Base-by-base conservation (phyloP, 2,113 vertebrate genomes). In the Notarius quadriscutis region DNA sequence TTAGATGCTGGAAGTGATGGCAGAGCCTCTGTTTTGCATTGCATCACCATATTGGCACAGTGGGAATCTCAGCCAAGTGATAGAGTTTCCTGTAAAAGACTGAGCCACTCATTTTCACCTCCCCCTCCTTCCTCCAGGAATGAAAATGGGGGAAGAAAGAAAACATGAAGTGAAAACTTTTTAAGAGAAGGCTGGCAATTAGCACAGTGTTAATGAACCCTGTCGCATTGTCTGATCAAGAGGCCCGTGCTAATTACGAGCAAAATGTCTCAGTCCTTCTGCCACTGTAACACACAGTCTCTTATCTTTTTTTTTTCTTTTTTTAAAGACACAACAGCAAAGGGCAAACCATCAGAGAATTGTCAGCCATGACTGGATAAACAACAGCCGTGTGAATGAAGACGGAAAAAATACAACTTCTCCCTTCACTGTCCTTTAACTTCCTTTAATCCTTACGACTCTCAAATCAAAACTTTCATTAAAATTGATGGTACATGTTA, bases 161-260 rank as follows among this genome's bases (percentile, higher is more conserved):
- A 83, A 77, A 86, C 83, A 88, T 83, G 62, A 89, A 90, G 87
- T 78, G 69, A 85, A 91, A 91, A 87, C 83, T 89, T 89, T 89
- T 90, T 87, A 85, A 91, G 90, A 89, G 89, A 88, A 87, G 91
- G 89, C 91, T 91, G 91, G 94, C 94, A 95, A 96, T 95, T 95
- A 95, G 93, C 65, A 82, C 90, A 87, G 91, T 77, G 93, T 93
- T 95, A 96, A 95, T 95, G 94, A 95, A 96, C 94, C 95, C 92
- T 93, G 92, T 92, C 93, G 94, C 95, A 95, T 95, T 95, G 94
- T 95, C 94, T 91, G 92, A 95, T 95, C 95, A 95, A 95, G 94
- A 94, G 94, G 93, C 94, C 93, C 84, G 91, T 91, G 95, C 94
- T 95, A 95, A 95, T 95, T 95, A 95, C 90, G 89, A 93, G 91